phyloP scores from a whole-genome alignment of 2,888 invertebrate species.

The Apomyelois bistriatella region DNA sequence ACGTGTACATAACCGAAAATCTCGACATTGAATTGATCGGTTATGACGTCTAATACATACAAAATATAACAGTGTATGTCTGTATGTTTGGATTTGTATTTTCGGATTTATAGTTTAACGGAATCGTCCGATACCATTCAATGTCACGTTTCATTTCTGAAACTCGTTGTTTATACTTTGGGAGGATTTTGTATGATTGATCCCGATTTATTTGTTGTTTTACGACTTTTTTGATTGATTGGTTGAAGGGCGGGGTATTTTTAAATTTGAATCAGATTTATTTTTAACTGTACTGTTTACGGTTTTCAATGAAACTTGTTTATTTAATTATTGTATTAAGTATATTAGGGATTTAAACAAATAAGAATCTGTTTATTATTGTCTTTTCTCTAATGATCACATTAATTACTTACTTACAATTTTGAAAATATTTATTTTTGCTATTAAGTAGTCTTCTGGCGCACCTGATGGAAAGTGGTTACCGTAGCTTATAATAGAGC shows the following conservation, averaged over 20 bases:
- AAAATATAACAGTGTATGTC: not conserved
- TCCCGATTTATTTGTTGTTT: constrained; percentile 17
- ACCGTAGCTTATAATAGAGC: too few relatives aligned
- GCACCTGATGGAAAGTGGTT: too few relatives aligned
- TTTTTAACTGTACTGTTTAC: not conserved
- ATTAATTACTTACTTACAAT: too few relatives aligned
- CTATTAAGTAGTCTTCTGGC: too few relatives aligned
- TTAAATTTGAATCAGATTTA: not conserved
- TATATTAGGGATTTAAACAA: too few relatives aligned
- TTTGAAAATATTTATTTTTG: too few relatives aligned
- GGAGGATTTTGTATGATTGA: constrained; percentile 26
- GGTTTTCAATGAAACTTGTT: too few relatives aligned
- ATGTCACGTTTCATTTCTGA: constrained; percentile 29
- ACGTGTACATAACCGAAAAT: too few relatives aligned
- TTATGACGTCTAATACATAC: not conserved
- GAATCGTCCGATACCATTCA: constrained; percentile 23
- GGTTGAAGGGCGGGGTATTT: constrained; percentile 1
- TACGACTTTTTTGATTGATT: not conserved
- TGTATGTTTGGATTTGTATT: not conserved
- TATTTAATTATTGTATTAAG: too few relatives aligned
- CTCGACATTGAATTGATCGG: too few relatives aligned
- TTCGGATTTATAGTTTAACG: constrained; percentile 2
- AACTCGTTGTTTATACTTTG: constrained; percentile 21
- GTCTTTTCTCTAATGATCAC: too few relatives aligned
- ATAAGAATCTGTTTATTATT: too few relatives aligned